Base-by-base conservation (phyloP, 2,113 vertebrate genomes). In the Speoplatyrhinus poulsoni region DNA sequence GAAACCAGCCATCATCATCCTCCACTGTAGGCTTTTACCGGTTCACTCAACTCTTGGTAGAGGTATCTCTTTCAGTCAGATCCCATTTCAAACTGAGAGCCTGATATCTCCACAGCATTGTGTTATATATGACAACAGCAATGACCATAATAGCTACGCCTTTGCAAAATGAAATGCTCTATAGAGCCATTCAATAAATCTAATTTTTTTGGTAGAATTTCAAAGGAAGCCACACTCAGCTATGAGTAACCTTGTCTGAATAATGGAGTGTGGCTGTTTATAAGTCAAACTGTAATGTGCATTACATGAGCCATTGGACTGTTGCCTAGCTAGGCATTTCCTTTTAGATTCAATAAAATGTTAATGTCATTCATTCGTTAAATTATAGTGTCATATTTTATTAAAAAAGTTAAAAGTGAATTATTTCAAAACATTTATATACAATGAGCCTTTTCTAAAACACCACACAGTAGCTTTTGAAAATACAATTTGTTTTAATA, bases 11-110 rank as follows among this genome's bases (percentile, higher is more conserved):
- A 67, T 71, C 57, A 60, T 48, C 67, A 11, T 50, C 17, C 67
- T 41, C 33, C 12, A 13, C 19, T 41, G 26, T 26, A 10, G 49
- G 56, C 66, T 64, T 48, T 64, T 64, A 63, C 69, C 52, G 57
- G 67, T 55, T 64, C 74, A 61, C 26, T 70, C 73, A 32, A 17
- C 64, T 47, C 64, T 12, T 8, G 67, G 15, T 47, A 59, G 46
- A 63, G 41, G 69, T 62, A 54, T 67, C 32, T 63, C 55, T 75
- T 75, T 36, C 36, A 70, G 36, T 49, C 3, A 55, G 62, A 67
- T 71, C 26, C 26, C 32, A 48, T 63, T 78, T 62, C 61, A 55
- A 26, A 12, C 46, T 53, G 49, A 62, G 41, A 58, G n/a, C 32
- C 12, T 52, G 67, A 70, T 60, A 64, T 55, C 41, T 53, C 48